phyloP scores from a whole-genome alignment of 2,113 vertebrate genomes.

The Amphiprion percula region DNA sequence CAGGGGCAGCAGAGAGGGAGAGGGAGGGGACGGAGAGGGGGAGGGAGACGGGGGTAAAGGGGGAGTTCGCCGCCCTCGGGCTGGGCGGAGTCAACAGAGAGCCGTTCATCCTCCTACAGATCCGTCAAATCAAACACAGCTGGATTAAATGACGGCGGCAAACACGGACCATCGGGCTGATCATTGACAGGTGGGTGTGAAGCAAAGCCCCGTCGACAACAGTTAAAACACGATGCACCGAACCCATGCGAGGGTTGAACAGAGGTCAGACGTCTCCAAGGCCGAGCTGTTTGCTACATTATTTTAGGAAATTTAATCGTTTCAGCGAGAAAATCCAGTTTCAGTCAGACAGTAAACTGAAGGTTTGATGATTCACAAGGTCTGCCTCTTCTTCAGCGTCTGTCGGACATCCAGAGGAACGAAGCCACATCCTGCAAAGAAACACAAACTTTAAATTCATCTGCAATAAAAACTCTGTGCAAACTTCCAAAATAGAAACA shows the following conservation, averaged over 20 bases:
- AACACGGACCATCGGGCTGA: constrained; percentile 53
- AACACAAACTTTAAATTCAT: background rate
- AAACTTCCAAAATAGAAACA: no score
- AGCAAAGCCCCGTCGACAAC: constrained; percentile 25
- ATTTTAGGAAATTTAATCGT: background rate
- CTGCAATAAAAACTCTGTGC: no score
- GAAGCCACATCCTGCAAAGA: constrained; percentile 51
- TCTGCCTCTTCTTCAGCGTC: constrained; percentile 35
- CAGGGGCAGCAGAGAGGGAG: constrained; percentile 80
- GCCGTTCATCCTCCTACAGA: constrained; percentile 79
- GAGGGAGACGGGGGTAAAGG: constrained; percentile 83
- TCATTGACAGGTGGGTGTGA: constrained; percentile 49
- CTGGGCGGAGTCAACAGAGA: constrained; percentile 85
- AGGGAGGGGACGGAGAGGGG: constrained; percentile 82
- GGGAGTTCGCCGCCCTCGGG: constrained; percentile 80
- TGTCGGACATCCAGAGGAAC: constrained; percentile 20
- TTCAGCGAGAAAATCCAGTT: background rate
- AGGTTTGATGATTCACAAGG: background rate
- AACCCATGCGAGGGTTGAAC: background rate
- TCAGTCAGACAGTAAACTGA: background rate
- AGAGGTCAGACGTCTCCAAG: constrained; percentile 15
- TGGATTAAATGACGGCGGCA: constrained; percentile 14
- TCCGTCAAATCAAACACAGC: constrained; percentile 55
- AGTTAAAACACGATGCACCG: background rate
- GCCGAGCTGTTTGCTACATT: constrained; percentile 55